A percentile compares a stretch with the other conserved stretches of the same genome.
phyloP scores from a whole-genome alignment of 2,797 vertebrate genomes.

The Coilia nasus region DNA sequence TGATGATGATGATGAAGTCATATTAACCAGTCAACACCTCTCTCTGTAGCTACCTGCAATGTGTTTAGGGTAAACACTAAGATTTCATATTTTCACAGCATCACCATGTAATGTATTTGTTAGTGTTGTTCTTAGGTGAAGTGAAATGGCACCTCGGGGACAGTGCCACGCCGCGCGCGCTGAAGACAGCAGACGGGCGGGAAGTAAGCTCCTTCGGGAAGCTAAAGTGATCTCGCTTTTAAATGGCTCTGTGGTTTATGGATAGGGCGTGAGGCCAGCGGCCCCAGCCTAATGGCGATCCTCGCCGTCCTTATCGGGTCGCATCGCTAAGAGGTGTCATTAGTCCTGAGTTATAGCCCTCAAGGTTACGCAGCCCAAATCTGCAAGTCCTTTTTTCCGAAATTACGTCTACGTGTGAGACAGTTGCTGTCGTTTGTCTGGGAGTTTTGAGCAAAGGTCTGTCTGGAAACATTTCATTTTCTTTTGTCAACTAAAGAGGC shows the following conservation, averaged over 20 bases:
- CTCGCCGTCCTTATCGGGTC: constrained; percentile 44
- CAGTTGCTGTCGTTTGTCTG: neutral
- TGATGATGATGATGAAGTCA: neutral
- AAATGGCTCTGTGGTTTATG: constrained; percentile 55
- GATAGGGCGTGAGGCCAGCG: constrained; percentile 11
- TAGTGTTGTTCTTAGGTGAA: too few relatives aligned
- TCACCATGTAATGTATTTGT: too few relatives aligned
- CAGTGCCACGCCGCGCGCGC: neutral
- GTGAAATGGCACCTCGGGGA: neutral
- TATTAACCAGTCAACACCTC: neutral
- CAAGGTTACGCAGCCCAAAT: constrained; percentile 39
- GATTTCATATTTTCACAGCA: too few relatives aligned
- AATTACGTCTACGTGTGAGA: constrained; percentile 1
- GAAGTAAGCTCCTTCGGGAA: neutral
- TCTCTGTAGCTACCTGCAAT: neutral
- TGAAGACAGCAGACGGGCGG: constrained; percentile 5
- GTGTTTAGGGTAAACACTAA: neutral
- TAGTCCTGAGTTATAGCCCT: constrained; percentile 46
- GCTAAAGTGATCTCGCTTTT: constrained; percentile 47
- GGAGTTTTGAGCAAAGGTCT: neutral
- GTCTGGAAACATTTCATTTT: constrained; percentile 11
- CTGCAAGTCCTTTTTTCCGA: neutral
- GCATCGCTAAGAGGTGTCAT: constrained; percentile 51
- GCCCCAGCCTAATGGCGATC: constrained; percentile 40
- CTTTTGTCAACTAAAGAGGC: neutral